A percentile compares a stretch with the other conserved stretches of the same genome.
Conservation (phyloP, 2,113 vertebrate genomes). For the Mohoua ochrocephala region DNA sequence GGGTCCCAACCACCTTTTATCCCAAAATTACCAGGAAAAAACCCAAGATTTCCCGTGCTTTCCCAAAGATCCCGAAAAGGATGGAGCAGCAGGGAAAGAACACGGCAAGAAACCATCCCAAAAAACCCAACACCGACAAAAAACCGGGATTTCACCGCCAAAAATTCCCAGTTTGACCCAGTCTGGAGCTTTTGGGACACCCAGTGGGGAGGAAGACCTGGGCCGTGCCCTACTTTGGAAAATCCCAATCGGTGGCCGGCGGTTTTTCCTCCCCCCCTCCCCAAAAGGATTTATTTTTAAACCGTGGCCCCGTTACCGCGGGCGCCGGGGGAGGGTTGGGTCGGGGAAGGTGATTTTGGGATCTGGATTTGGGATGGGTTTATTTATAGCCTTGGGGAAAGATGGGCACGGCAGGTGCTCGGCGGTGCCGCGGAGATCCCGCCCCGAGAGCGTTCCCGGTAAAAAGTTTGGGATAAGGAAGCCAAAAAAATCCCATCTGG, state of each 20-base stretch:
- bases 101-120: background rate
- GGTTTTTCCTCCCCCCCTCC: background rate
- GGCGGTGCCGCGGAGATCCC: no score
- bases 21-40: background rate
- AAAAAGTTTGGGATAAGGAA: background rate
- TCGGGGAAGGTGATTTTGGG: background rate
- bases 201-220: background rate
- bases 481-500: background rate
- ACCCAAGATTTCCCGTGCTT: background rate
- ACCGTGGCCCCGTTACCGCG: background rate
- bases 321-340: no score
- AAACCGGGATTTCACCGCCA: background rate
- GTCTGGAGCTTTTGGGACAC: background rate
- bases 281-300: background rate
- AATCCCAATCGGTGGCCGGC: background rate
- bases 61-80: background rate
- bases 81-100: background rate
- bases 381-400: background rate
- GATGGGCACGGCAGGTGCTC: background rate
- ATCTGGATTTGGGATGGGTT: background rate
- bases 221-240: background rate
- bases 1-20: background rate
- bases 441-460: accelerated
- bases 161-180: background rate
- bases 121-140: background rate